Percentiles rank a stretch among this genome's conserved stretches.
phyloP scores from a whole-genome alignment of 23 tunicate genomes.

The Ciona savignyi region DNA sequence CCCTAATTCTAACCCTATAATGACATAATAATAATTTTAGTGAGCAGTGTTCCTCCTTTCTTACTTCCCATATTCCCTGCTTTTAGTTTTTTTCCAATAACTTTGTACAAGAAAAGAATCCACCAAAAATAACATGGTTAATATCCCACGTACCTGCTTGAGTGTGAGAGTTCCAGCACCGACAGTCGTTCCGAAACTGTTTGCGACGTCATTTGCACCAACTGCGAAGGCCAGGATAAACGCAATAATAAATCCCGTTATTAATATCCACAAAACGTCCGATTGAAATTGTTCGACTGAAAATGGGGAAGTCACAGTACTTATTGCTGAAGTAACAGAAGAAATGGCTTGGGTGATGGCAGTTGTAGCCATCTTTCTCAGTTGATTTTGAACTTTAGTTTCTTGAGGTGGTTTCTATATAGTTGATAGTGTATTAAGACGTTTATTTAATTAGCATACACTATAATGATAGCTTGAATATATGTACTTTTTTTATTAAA shows the following conservation, averaged over 20 bases:
- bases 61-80: neutral
- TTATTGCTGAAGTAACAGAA: conserved; percentile 11
- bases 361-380: neutral
- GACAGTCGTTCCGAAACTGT: conserved; percentile 96
- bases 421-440: neutral
- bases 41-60: too few relatives aligned
- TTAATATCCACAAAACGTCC: conserved; percentile 67
- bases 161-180: conserved; percentile 90
- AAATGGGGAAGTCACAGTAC: conserved; percentile 1
- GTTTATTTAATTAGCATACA: too few relatives aligned
- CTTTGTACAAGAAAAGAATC: neutral
- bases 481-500: too few relatives aligned
- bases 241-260: conserved; percentile 90
- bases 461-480: too few relatives aligned
- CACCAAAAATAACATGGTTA: too few relatives aligned
- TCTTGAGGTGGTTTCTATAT: too few relatives aligned
- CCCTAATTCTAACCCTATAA: too few relatives aligned
- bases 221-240: conserved; percentile 93
- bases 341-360: neutral
- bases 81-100: neutral
- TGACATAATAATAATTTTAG: too few relatives aligned
- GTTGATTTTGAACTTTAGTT: too few relatives aligned
- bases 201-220: conserved; percentile 99
- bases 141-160: conserved; percentile 71
- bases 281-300: conserved; percentile 21